Evolutionary conservation across 2,113 vertebrate species (phyloP), one percentile per base, ranked within the genome.

Genomic region (Tetrax tetrax): DNA sequence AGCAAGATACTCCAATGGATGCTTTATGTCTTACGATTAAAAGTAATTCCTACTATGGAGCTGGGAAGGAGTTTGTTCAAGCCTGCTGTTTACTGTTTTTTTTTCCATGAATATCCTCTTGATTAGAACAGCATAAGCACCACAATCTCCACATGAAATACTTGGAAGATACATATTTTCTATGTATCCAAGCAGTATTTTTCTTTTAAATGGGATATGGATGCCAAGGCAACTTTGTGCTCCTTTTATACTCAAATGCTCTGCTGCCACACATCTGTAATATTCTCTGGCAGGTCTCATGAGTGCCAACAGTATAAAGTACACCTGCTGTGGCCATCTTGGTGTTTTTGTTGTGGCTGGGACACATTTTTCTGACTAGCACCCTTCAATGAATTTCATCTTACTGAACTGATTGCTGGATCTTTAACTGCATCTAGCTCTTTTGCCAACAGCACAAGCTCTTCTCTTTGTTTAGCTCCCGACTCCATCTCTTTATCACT

Each of bases 61-160:
- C 75, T 81, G 25, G 69, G 38, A 90, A 95, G 75, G 60, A 56
- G 35, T 88, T 90, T 94, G 43, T 89, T 96, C 74, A 84, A 83
- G 53, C 88, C 93, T 90, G 74, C 89, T 96, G 78, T 80, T 94
- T 75, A 59, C 80, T 87, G 81, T 53, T 75, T 91, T 76, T 91
- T 76, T 77, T 79, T 92, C 31, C 45, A 72, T 95, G 89, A 96
- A 96, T 82, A 60, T 96, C 60, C 43, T 86, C 89, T 84, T 96
- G 96, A 93, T 96, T 95, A 88, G 72, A 82, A 23, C 78, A 54
- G 51, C 56, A 60, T 31, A 95, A 90, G 25, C 72, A 35, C 72
- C 56, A 72, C 84, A 68, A 68, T 89, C 91, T 93, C 89, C 47
- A 50, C 72, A 41, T 50, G 45, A 88, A 87, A 57, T 86, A 90